These are phyloP conservation scores for Oryzias curvinotus DNA, from an alignment of 2,113 vertebrate species.

Conservation along the genomic window DNA sequence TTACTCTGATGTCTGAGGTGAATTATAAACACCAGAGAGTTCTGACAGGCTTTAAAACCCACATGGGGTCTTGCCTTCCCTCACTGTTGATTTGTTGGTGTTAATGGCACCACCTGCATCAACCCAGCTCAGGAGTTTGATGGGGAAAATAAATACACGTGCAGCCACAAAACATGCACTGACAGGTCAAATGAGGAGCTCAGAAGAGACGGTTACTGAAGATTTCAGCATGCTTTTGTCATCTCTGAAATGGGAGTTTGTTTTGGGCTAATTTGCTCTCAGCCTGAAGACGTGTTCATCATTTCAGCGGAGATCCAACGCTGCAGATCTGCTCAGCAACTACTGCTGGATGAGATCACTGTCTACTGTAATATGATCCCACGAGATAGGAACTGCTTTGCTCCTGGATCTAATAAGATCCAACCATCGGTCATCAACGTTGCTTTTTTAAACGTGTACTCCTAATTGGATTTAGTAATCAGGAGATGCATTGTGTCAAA, in stretches of 20 bases:
- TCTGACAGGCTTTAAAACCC: slow-evolving; percentile 58
- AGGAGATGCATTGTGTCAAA: slow-evolving; percentile 18
- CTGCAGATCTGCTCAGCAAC: slow-evolving; percentile 16
- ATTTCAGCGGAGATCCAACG: neutral
- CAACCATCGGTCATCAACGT: neutral
- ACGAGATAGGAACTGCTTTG: neutral
- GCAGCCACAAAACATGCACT: slow-evolving; percentile 1
- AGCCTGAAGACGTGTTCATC: too few relatives aligned
- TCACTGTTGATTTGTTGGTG: slow-evolving; percentile 32
- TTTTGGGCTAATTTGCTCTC: neutral
- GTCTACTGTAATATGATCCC: too few relatives aligned
- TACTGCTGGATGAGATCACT: too few relatives aligned
- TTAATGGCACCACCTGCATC: slow-evolving; percentile 15
- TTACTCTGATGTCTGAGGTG: slow-evolving; percentile 47
- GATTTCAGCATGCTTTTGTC: slow-evolving; percentile 46
- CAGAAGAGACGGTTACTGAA: slow-evolving; percentile 15
- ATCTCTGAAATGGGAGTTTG: slow-evolving; percentile 3
- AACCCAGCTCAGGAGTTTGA: slow-evolving; percentile 8
- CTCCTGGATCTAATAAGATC: slow-evolving; percentile 1
- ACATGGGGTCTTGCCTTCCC: slow-evolving; percentile 21
- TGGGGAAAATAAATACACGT: neutral
- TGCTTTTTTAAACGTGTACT: slow-evolving; percentile 15
- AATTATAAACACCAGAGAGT: slow-evolving; percentile 29
- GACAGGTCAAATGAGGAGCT: slow-evolving; percentile 26
- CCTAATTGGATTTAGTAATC: neutral